phyloP scores from a whole-genome alignment of 2,888 invertebrate species.

The Mactromeris polynyma region DNA sequence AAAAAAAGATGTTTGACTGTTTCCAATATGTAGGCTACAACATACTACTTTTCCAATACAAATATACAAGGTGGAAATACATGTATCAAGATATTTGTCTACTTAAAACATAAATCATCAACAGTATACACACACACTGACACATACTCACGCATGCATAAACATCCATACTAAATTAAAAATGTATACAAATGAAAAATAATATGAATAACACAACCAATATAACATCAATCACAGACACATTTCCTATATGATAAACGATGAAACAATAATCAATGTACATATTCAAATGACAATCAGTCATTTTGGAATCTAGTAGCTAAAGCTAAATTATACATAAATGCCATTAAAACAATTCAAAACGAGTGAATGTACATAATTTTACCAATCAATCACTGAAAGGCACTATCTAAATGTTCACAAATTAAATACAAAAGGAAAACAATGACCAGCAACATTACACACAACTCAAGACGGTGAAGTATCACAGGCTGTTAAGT shows the following conservation, averaged over 20 bases:
- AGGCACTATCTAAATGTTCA: conserved; percentile 10
- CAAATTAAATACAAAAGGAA: neutral
- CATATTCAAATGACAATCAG: neutral
- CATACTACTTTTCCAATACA: too few relatives aligned
- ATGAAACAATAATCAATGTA: neutral
- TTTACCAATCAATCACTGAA: neutral
- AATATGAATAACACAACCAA: conserved; percentile 14
- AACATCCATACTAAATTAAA: neutral
- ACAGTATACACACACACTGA: neutral
- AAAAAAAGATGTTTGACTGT: too few relatives aligned
- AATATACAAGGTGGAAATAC: neutral
- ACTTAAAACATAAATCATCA: neutral
- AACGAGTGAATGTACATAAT: neutral
- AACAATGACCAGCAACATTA: neutral
- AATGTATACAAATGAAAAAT: conserved; percentile 2
- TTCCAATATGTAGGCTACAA: too few relatives aligned
- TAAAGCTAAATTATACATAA: conserved; percentile 14
- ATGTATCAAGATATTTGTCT: neutral
- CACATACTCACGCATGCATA: neutral
- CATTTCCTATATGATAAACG: neutral
- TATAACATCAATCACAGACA: conserved; percentile 5
- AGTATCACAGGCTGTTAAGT: neutral
- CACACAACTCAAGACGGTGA: neutral
- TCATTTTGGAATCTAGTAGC: conserved; percentile 3
- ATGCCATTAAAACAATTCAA: neutral